These are phyloP conservation scores for Pagrus major DNA, from an alignment of 2,113 vertebrate species.

Conservation along the genomic window DNA sequence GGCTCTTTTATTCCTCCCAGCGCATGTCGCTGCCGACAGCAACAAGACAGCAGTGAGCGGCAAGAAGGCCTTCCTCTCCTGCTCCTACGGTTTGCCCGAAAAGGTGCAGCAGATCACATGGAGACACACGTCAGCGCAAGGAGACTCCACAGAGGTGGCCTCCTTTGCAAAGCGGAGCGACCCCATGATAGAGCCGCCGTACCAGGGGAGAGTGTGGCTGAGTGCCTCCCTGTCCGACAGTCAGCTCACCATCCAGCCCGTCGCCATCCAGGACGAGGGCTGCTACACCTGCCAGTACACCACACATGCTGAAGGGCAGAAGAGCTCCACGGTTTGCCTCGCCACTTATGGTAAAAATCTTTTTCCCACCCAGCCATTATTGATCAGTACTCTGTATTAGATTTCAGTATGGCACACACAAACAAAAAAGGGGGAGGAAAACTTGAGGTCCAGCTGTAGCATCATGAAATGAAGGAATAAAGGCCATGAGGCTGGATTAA, in stretches of 20 bases:
- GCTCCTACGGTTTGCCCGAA: conserved; percentile 82
- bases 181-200: conserved; percentile 78
- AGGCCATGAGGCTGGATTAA: background rate
- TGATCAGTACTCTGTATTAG: background rate
- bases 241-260: conserved; percentile 80
- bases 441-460: background rate
- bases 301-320: conserved; percentile 65
- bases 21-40: conserved; percentile 59
- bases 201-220: conserved; percentile 78
- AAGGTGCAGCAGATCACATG: conserved; percentile 82
- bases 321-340: conserved; percentile 80
- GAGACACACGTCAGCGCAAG: conserved; percentile 63
- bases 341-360: conserved; percentile 76
- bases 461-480: background rate
- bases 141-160: conserved; percentile 69
- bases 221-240: conserved; percentile 78
- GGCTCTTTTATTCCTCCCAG: conserved; percentile 48
- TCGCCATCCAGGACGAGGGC: conserved; percentile 81
- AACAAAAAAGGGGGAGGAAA: background rate
- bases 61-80: conserved; percentile 78
- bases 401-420: background rate
- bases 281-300: conserved; percentile 85
- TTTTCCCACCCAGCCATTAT: background rate
- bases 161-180: conserved; percentile 78
- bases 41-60: conserved; percentile 84